Percentiles rank a stretch among this genome's conserved stretches.
Conservation (phyloP, 2,797 vertebrate genomes). For the Ciconia nigra region DNA sequence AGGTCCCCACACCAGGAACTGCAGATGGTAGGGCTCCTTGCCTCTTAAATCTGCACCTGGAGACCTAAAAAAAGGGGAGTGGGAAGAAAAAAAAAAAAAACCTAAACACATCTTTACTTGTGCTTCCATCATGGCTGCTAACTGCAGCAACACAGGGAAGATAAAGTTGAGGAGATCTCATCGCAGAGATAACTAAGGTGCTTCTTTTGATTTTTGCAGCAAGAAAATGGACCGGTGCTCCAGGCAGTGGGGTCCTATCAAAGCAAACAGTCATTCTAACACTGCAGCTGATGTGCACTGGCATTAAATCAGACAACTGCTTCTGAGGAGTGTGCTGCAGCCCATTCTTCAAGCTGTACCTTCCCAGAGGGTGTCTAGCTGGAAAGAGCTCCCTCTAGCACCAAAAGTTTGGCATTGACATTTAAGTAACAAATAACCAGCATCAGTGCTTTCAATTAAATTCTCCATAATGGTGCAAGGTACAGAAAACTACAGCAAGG, state of each 20-base stretch:
- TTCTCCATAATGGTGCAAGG: background rate
- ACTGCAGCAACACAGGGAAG: background rate
- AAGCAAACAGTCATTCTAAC: background rate
- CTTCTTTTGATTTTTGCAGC: background rate
- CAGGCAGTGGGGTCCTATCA: background rate
- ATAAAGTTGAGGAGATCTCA: background rate
- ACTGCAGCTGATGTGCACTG: background rate
- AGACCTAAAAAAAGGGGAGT: background rate
- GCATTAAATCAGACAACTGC: background rate
- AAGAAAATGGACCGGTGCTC: background rate
- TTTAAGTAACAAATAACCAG: background rate
- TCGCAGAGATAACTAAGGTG: background rate
- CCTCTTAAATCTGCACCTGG: background rate
- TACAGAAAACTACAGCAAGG: background rate
- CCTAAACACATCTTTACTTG: background rate
- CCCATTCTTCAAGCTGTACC: background rate
- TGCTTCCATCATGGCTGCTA: background rate
- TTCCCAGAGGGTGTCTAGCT: background rate
- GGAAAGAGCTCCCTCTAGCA: constrained; percentile 61
- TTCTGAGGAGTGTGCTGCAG: background rate
- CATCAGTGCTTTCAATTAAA: background rate
- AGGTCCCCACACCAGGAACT: background rate
- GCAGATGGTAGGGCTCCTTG: too few relatives aligned
- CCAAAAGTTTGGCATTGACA: background rate
- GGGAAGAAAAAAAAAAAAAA: too few relatives aligned